Evolutionary conservation across 2,113 vertebrate genomes (phyloP).

Genomic region (Haplochromis vanheusdeni): DNA sequence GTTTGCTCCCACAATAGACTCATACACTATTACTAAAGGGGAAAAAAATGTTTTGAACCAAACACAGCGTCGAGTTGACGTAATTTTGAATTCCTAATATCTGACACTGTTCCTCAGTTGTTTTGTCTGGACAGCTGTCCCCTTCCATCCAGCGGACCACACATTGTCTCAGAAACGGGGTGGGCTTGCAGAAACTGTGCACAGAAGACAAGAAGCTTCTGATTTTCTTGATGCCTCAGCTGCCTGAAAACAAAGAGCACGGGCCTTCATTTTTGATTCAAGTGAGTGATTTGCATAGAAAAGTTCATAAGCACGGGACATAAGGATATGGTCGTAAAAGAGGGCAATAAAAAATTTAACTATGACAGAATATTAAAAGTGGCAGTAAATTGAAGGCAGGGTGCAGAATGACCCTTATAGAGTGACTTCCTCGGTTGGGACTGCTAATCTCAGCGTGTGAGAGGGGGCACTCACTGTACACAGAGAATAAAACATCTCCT

Average conservation of each 20-base stretch:
- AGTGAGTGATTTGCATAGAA: conserved; percentile 77
- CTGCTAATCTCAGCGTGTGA: conserved; percentile 51
- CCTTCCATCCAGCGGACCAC: conserved; percentile 33
- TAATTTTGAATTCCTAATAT: conserved; percentile 66
- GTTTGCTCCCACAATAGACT: conserved; percentile 23
- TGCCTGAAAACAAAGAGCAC: conserved; percentile 47
- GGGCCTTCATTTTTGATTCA: conserved; percentile 48
- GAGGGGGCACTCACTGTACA: conserved; percentile 63
- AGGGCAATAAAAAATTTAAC: conserved; percentile 68
- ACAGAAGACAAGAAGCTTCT: not conserved
- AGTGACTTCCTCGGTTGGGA: conserved; percentile 49
- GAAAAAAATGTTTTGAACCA: not conserved
- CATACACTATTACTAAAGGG: not conserved
- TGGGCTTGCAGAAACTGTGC: not conserved
- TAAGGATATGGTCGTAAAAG: conserved; percentile 75
- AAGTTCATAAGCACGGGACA: conserved; percentile 77
- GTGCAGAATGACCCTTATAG: conserved; percentile 65
- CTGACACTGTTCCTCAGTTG: conserved; percentile 46
- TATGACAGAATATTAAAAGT: conserved; percentile 78
- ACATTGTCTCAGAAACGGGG: not conserved
- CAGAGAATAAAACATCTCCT: conserved; percentile 67
- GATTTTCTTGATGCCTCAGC: conserved; percentile 26
- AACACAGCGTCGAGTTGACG: conserved; percentile 35
- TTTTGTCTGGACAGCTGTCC: conserved; percentile 66
- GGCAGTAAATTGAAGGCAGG: conserved; percentile 71